phyloP scores from a whole-genome alignment of 30 jellyfish, hydroid and myxozoan genomes.

The Aurelia coerulea region DNA sequence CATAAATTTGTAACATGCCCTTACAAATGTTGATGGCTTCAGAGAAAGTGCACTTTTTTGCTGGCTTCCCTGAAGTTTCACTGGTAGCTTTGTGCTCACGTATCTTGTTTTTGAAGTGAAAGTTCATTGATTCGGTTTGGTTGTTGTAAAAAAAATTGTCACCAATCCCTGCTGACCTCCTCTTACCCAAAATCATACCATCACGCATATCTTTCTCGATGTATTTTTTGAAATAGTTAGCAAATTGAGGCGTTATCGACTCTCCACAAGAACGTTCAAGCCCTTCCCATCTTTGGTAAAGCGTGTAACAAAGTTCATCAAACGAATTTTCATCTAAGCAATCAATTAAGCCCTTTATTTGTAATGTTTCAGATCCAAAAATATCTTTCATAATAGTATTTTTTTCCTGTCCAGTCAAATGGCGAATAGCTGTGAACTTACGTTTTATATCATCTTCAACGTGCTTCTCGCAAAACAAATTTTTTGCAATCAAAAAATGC shows the following conservation, averaged over 20 bases:
- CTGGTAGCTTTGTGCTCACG: no score
- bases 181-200: neutral
- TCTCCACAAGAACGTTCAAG: slow-evolving; percentile 2
- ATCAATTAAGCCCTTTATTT: neutral
- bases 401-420: no score
- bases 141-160: neutral
- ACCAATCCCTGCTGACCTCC: neutral
- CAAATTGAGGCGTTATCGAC: neutral
- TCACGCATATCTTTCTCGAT: no score
- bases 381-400: no score
- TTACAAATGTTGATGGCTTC: neutral
- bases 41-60: slow-evolving; percentile 1
- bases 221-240: neutral
- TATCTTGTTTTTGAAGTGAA: no score
- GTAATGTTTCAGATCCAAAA: no score
- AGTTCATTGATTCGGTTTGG: no score
- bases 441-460: no score
- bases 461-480: no score
- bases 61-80: slow-evolving; percentile 8
- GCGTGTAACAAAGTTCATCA: slow-evolving; percentile 1
- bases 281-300: slow-evolving; percentile 1
- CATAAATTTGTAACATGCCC: neutral
- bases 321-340: neutral
- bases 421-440: no score
- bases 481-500: no score